These are phyloP conservation scores for Plebejus melissa DNA, from an alignment of 2,888 invertebrate genomes.

Conservation along the genomic window DNA sequence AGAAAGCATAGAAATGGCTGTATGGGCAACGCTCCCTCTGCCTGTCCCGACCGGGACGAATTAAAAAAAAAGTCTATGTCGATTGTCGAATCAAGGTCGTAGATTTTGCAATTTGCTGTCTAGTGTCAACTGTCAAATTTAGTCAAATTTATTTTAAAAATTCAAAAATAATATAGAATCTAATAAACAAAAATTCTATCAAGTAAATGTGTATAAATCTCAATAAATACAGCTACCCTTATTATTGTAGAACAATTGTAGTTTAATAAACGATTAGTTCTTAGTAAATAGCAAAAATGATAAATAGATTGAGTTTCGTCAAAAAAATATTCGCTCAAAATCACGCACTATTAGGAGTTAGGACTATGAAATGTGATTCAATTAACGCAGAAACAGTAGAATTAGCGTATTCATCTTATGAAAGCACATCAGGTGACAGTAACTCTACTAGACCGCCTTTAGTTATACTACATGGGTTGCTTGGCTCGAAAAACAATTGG, in stretches of 20 bases:
- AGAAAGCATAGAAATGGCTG: too few species aligned
- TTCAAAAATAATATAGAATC: not conserved
- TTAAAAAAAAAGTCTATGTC: too few species aligned
- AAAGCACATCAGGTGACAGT: slow-evolving; percentile 64
- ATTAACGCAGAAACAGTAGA: slow-evolving; percentile 76
- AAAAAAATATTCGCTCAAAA: slow-evolving; percentile 38
- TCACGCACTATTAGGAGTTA: slow-evolving; percentile 40
- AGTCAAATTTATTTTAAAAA: not conserved
- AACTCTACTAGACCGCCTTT: slow-evolving; percentile 77
- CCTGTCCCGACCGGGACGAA: too few species aligned
- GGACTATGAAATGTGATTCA: slow-evolving; percentile 46
- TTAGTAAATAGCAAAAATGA: slow-evolving; percentile 30
- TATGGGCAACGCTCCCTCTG: too few species aligned
- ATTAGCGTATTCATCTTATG: slow-evolving; percentile 83
- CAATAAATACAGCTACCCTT: not conserved
- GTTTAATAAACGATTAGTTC: not conserved
- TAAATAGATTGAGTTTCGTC: slow-evolving; percentile 27
- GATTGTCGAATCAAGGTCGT: too few species aligned
- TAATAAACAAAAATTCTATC: not conserved
- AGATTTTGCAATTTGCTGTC: not conserved
- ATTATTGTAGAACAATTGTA: not conserved
- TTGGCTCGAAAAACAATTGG: slow-evolving; percentile 97
- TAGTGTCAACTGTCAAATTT: not conserved
- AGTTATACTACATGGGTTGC: slow-evolving; percentile 92
- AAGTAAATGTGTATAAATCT: not conserved